Percentiles rank a stretch among this genome's conserved stretches.
phyloP scores from a whole-genome alignment of 1,140 invertebrate genomes.

The Aphelenchoides fujianensis region DNA sequence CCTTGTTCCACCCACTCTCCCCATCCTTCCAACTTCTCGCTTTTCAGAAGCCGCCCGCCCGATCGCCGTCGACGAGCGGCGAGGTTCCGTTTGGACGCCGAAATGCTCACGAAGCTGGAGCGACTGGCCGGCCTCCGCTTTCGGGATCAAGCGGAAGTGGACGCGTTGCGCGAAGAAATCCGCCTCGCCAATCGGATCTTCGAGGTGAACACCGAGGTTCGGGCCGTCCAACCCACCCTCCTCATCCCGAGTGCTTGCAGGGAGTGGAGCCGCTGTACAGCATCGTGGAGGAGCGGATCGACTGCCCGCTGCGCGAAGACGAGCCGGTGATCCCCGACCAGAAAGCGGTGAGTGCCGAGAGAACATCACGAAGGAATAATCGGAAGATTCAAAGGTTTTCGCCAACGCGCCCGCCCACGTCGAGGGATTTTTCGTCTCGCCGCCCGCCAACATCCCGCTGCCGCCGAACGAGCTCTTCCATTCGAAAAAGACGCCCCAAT shows the following conservation, averaged over 20 bases:
- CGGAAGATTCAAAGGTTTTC: slow-evolving; percentile 18
- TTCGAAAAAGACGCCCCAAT: not conserved
- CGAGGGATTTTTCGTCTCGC: slow-evolving; percentile 26
- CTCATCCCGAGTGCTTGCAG: slow-evolving; percentile 18
- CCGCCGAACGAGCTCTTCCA: not conserved
- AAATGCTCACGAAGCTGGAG: slow-evolving; percentile 28
- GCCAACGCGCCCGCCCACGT: slow-evolving; percentile 15
- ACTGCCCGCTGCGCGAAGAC: slow-evolving; percentile 33
- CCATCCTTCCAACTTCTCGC: too few relatives aligned
- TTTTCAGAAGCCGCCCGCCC: too few relatives aligned
- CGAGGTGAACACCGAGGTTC: slow-evolving; percentile 27
- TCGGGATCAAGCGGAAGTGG: slow-evolving; percentile 14
- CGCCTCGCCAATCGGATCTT: slow-evolving; percentile 31
- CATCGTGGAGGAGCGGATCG: slow-evolving; percentile 31
- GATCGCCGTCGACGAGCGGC: too few relatives aligned
- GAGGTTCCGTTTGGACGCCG: slow-evolving; percentile 9
- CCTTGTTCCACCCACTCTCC: too few relatives aligned
- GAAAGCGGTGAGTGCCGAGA: slow-evolving; percentile 14
- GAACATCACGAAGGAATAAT: not conserved
- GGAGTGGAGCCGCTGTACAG: slow-evolving; percentile 32
- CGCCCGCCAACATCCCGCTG: slow-evolving; percentile 11
- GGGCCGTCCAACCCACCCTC: not conserved
- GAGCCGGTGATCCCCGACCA: slow-evolving; percentile 19
- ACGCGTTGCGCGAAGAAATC: slow-evolving; percentile 22
- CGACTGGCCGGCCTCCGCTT: slow-evolving; percentile 17